Evolutionary conservation across 2,888 invertebrate species (phyloP), one percentile per base, ranked within the genome.

Genomic region (Alviniconcha strummeri): DNA sequence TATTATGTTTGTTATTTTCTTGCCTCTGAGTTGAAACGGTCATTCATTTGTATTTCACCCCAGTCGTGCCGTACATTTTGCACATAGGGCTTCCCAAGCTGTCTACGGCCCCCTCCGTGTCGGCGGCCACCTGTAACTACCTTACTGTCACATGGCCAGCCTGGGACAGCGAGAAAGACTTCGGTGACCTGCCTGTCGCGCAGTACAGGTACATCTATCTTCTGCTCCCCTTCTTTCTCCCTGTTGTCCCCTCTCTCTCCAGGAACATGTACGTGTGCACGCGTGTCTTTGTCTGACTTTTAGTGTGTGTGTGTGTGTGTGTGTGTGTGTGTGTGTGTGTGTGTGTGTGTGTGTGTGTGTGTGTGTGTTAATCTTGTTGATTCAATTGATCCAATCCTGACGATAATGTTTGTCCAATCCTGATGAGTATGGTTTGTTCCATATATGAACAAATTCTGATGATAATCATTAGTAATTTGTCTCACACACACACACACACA

Each of bases 141-240:
- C 82, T 91, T 7, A 88, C 85, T 0, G 86, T 93, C 8, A 81
- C 72, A 13, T 93, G 92, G 92, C 81, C 78, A 52, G 87, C 85
- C 0, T 93, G 93, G 92, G 87, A 85, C 7, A 79, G 86, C 71
- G 86, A 87, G 7, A 60, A 82, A 15, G 92, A 93, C 85, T 86
- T 91, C n/a, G 93, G 93, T 7, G 87, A 87, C 55, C 87, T 88
- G 8, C 88, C 88, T 54, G 81, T 88, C 5, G 80, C 83, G 74
- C 75, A 87, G 71, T 88, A 90, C 85, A 83, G 84, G 85, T 87
- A 79, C 76, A 15, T 13, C 15, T 56, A 19, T 60, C 36, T 36
- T 3, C 36, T 36, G 36, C 36, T 36, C 36, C 36, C 36, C 36
- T 36, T 36, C 36, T 0, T 36, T 36, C 36, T 36, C 36, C 36